Base-by-base conservation (phyloP, 2,888 invertebrate genomes). In the Osmoderma eremita region DNA sequence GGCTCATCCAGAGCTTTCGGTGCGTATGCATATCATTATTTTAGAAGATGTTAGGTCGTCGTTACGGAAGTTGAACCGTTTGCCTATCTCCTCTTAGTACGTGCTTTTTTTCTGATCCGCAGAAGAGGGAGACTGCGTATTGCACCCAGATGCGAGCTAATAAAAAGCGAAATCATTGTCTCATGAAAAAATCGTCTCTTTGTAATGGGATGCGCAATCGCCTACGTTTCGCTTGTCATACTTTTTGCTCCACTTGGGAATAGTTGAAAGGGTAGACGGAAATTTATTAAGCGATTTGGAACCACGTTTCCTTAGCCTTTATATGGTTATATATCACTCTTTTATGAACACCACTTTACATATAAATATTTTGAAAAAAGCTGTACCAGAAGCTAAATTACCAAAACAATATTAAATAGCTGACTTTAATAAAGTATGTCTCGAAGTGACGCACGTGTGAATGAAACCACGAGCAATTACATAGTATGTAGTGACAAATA, bases 71-170 rank as follows among this genome's bases (percentile, higher is more conserved):
- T 61, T 61, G 45, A 61, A 45, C 58, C 36, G 24, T 20, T 24
- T 45, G 30, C 20, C 18, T 22, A 15, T 15, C 30, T 36, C 45
- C 45, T 61, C 58, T 45, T 48, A 30, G 17, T 61, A 45, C 58
- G 45, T 61, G 30, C 45, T 20, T 53, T 18, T 10, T 24, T 53
- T 45, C 45, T 36, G 12, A 12, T 12, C 30, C 13, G 12, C 2
- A 15, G 30, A 45, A 30, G 13, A 61, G 30, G 58, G 45, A 20
- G 18, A 24, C 58, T 24, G 41, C 45, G 45, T 61, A 61, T 61
- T 61, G 58, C 58, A 61, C 58, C 58, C 58, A 61, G 58, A 61
- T 61, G 58, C 42, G 58, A 61, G 58, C 58, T 61, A 61, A 61
- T 61, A 61, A 61, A 61, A 61, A 61, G 22, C 8, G 56, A 61